Conservation (phyloP, 1,140 invertebrate species). For the Rhagoletis zephyria region DNA sequence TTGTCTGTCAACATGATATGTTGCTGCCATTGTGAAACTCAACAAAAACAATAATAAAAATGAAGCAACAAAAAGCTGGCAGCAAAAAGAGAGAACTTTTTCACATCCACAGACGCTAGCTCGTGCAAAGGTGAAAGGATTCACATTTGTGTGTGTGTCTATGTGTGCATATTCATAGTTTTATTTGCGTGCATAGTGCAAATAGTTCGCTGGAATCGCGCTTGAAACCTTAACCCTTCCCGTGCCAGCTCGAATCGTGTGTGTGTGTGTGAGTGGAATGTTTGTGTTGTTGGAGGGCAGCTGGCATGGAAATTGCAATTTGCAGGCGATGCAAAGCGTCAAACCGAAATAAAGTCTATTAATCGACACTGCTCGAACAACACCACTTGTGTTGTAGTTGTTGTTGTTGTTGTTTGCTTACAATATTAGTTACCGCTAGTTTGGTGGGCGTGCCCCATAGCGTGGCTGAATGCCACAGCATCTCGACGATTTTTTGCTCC, state of each 20-base stretch:
- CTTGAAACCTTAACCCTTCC: not conserved
- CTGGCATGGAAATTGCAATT: conserved; percentile 40
- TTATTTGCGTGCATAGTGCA: conserved; percentile 37
- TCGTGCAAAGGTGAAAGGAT: not conserved
- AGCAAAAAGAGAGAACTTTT: not conserved
- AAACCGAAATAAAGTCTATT: conserved; percentile 56
- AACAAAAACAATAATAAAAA: not conserved
- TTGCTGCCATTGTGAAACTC: conserved; percentile 36
- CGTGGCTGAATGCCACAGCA: not conserved
- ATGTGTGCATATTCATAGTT: not conserved
- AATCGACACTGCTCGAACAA: conserved; percentile 33
- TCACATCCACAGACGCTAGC: too few species aligned
- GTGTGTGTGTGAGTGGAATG: not conserved
- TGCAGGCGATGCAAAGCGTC: conserved; percentile 30
- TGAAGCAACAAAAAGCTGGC: not conserved
- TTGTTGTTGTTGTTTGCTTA: conserved; percentile 9
- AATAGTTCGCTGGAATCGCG: conserved; percentile 20
- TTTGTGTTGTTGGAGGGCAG: not conserved
- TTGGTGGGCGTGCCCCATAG: conserved; percentile 34
- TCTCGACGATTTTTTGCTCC: not conserved
- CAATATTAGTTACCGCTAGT: conserved; percentile 45
- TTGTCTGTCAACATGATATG: conserved; percentile 55
- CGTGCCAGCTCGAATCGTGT: not conserved
- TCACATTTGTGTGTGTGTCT: not conserved
- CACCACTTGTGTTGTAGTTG: not conserved